These are phyloP conservation scores for Leptinotarsa undecemlineata DNA, from an alignment of 1,140 invertebrate genomes.

Conservation along the genomic window DNA sequence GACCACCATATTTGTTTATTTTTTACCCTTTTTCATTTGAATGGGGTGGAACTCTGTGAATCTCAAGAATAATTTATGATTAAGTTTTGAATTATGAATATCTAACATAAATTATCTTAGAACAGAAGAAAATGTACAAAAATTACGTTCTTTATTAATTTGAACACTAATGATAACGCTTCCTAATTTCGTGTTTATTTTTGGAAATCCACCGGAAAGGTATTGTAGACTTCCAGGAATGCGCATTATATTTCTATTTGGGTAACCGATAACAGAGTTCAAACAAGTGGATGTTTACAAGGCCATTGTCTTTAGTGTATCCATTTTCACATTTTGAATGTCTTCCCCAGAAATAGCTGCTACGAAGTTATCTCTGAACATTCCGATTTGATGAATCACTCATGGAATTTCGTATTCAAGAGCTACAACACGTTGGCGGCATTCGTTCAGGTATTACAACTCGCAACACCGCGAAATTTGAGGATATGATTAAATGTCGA, in stretches of 20 bases:
- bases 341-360: not conserved
- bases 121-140: not conserved
- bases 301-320: not conserved
- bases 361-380: not conserved
- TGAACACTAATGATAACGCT: too few relatives aligned
- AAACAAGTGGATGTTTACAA: not conserved
- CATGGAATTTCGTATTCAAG: not conserved
- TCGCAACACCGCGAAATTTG: not conserved
- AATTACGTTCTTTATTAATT: too few relatives aligned
- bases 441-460: not conserved
- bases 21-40: too few relatives aligned
- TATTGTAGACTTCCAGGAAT: conserved; percentile 5
- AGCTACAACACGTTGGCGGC: not conserved
- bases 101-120: not conserved
- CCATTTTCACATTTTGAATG: too few relatives aligned
- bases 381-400: not conserved
- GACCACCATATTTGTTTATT: too few relatives aligned
- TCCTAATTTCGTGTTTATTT: not conserved
- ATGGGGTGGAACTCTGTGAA: too few relatives aligned
- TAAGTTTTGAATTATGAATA: too few relatives aligned
- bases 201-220: conserved; percentile 4
- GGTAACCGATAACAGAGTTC: not conserved
- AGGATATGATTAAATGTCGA: not conserved
- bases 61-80: too few relatives aligned
- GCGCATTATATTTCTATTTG: not conserved